Conservation (phyloP, 2,113 vertebrate genomes). For the Podarcis muralis region DNA sequence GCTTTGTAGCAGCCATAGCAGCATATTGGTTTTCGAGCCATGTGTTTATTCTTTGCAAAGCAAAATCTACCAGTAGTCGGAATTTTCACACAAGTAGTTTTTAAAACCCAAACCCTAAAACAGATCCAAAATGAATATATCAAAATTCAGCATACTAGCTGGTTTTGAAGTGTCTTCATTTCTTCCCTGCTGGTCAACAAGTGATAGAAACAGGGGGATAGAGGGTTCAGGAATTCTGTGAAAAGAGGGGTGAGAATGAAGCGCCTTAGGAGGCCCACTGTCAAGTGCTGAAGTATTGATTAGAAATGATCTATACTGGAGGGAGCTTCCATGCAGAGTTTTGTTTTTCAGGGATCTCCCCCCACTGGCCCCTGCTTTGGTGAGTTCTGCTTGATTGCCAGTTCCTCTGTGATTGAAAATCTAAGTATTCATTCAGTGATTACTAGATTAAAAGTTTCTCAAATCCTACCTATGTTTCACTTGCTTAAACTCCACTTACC, state of each 20-base stretch:
- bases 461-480: slow-evolving; percentile 29
- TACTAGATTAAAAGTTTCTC: slow-evolving; percentile 3
- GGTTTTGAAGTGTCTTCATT: background rate
- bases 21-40: background rate
- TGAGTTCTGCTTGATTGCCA: background rate
- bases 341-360: background rate
- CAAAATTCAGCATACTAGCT: background rate
- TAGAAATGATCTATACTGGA: background rate
- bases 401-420: background rate
- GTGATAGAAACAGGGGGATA: too few relatives aligned
- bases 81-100: background rate
- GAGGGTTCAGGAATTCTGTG: background rate
- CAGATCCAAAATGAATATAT: background rate
- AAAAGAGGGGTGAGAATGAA: background rate
- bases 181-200: background rate
- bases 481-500: slow-evolving; percentile 40
- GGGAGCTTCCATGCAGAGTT: background rate
- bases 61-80: background rate
- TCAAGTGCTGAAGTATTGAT: background rate
- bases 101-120: background rate
- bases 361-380: background rate
- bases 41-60: background rate
- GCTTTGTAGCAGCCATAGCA: too few relatives aligned
- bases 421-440: background rate
- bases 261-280: too few relatives aligned